Percentiles rank a stretch among this genome's conserved stretches.
phyloP scores from a whole-genome alignment of 2,113 vertebrate species.

The Electrona antarctica region DNA sequence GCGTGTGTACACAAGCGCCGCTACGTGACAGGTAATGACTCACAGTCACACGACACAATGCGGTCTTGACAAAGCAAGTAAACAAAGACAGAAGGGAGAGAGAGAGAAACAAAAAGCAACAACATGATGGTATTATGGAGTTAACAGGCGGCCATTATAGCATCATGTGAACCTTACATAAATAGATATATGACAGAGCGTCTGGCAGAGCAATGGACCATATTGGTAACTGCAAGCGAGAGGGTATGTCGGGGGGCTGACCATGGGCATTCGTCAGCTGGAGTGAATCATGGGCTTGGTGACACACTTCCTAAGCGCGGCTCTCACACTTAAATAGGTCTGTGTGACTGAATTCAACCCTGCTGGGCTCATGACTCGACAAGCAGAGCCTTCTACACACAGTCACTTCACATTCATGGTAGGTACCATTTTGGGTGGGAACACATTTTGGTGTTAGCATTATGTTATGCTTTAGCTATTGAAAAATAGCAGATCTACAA shows the following conservation, averaged over 20 bases:
- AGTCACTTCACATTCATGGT: too few relatives aligned
- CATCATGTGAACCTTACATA: constrained; percentile 5
- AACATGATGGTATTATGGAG: constrained; percentile 13
- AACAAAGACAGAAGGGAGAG: constrained; percentile 13
- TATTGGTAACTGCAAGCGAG: constrained; percentile 43
- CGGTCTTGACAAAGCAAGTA: constrained; percentile 52
- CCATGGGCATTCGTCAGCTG: constrained; percentile 51
- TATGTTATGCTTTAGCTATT: too few relatives aligned
- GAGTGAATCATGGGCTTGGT: constrained; percentile 52
- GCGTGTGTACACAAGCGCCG: constrained; percentile 61
- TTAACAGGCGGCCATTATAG: constrained; percentile 7
- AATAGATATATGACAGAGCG: constrained; percentile 24
- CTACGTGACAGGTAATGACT: constrained; percentile 64
- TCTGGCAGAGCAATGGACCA: constrained; percentile 34
- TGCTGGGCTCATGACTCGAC: constrained; percentile 44
- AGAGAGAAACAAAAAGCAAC: not conserved
- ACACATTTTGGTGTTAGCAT: too few relatives aligned
- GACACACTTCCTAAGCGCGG: constrained; percentile 38
- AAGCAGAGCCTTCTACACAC: not conserved
- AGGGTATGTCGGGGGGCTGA: constrained; percentile 20
- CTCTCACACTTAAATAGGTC: constrained; percentile 38
- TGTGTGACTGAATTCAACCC: constrained; percentile 19
- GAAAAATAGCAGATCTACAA: too few relatives aligned
- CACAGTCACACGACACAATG: constrained; percentile 29
- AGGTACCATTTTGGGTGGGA: too few relatives aligned